Evolutionary conservation across 2,888 invertebrate genomes (phyloP), one percentile per base, ranked within the genome.

Genomic region (Rhopalosiphum nymphaeae): DNA sequence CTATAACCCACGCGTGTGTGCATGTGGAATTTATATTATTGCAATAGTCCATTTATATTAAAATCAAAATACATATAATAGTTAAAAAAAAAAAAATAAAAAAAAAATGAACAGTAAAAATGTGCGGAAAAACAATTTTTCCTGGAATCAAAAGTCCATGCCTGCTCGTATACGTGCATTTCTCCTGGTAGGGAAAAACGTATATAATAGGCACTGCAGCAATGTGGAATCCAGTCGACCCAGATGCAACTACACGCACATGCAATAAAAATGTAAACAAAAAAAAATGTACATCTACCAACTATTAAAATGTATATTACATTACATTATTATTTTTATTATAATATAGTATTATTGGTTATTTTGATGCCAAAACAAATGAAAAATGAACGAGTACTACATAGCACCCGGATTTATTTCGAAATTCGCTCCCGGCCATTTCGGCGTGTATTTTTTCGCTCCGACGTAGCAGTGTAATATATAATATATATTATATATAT

Each of bases 201-300:
- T 9, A 36, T 36, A 78, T 21, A 16, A 78, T 21, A 16, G n/a
- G 67, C n/a, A 67, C n/a, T 67, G 21, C 36, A 91, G n/a, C 5
- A 21, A 53, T 46, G 61, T 67, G 91, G 91, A 91, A 94, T 94
- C 86, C 91, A 91, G 94, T 86, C 90, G 94, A 87, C 91, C 61
- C 91, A 90, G 90, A 90, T 94, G 61, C 53, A 36, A 42, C 92
- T n/a, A n/a, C 13, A 29, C 56, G 91, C 87, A 49, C 36, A 36
- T 92, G 49, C 86, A 87, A 87, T 92, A 67, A 67, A 90, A 90
- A 44, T 86, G 25, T 53, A 56, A 91, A 84, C 53, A 91, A 42
- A 91, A 91, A 91, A 61, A 91, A 49, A 67, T 42, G 29, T 49
- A 53, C 7, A 85, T 86, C 57, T 53, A 78, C 21, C 61, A 25